Base-by-base conservation (phyloP, 2,888 invertebrate genomes). In the Harpalus rubripes region DNA sequence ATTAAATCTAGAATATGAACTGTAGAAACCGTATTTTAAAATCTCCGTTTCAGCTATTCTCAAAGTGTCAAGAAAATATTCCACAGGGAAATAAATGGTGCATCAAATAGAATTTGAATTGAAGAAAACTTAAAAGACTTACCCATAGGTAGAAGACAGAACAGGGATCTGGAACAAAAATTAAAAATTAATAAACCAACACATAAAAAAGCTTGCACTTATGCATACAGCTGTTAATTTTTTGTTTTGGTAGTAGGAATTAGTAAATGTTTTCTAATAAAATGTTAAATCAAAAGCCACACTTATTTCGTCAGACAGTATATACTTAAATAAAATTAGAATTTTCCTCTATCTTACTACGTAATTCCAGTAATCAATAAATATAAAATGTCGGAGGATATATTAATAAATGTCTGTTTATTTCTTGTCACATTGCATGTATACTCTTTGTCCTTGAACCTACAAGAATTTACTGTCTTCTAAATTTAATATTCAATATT, bases 371-470 rank as follows among this genome's bases (percentile, higher is more conserved):
- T 52, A 4, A 52, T 52, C 44, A 52, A 52, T 52, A 52, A 52
- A 52, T 52, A 52, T 0, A 52, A 52, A 52, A 52, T 52, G 44
- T 52, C 44, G 44, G 12, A 12, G 44, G 10, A 52, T 8, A 52
- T 52, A 52, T 52, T 52, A 52, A 52, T 52, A 52, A 52, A 52
- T 12, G 44, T 44, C 44, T 44, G 44, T 52, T 52, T 52, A 52
- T 52, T 10, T 52, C 12, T 6, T 52, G 44, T 44, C 1, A 44
- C 44, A 5, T 52, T 52, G 44, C 44, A 52, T 52, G 44, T 12
- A 52, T 52, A 52, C 10, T 32, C 12, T 12, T 52, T 4, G 44
- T 52, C 44, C 44, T 52, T 52, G 44, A 52, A 6, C 44, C 44
- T 12, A 12, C 10, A 52, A 10, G 44, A 44, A 44, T 10, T 44